These are phyloP conservation scores for Papilio polyxenes DNA, from an alignment of 1,140 invertebrate species.

Conservation along the genomic window DNA sequence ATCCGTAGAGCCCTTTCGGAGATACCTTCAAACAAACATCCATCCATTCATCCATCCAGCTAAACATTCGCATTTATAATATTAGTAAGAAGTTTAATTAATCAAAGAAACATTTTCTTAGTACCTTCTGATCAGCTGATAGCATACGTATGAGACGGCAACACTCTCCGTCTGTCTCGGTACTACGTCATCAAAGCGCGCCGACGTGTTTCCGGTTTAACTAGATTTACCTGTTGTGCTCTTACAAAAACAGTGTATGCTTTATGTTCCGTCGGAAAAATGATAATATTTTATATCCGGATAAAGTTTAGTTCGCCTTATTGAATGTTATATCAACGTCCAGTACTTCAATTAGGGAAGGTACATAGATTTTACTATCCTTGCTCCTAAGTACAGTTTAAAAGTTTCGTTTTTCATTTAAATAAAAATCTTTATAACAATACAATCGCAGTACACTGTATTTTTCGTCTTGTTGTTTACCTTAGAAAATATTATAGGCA, in stretches of 20 bases:
- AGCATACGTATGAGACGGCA: conserved; percentile 13
- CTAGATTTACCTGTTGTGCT: conserved; percentile 41
- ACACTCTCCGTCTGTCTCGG: conserved; percentile 28
- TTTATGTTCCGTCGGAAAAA: conserved; percentile 16
- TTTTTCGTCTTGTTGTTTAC: too few species aligned
- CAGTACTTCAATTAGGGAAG: not conserved
- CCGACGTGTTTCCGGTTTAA: conserved; percentile 43
- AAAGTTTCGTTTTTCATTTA: too few species aligned
- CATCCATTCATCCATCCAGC: too few species aligned
- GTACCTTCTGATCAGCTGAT: conserved; percentile 45
- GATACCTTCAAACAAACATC: too few species aligned
- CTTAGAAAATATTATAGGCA: too few species aligned
- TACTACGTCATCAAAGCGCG: conserved; percentile 5
- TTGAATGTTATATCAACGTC: not conserved
- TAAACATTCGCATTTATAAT: too few species aligned
- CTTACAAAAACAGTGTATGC: conserved; percentile 17
- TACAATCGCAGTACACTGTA: too few species aligned
- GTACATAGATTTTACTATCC: too few species aligned
- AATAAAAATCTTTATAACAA: too few species aligned
- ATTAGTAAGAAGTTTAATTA: not conserved
- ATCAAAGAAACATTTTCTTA: not conserved
- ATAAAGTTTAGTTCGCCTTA: not conserved
- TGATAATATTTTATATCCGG: not conserved
- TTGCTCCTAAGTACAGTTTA: not conserved
- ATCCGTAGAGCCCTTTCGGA: too few species aligned